A percentile compares a stretch with the other conserved stretches of the same genome.
phyloP scores from a whole-genome alignment of 2,797 vertebrate genomes.

The Lophius americanus region DNA sequence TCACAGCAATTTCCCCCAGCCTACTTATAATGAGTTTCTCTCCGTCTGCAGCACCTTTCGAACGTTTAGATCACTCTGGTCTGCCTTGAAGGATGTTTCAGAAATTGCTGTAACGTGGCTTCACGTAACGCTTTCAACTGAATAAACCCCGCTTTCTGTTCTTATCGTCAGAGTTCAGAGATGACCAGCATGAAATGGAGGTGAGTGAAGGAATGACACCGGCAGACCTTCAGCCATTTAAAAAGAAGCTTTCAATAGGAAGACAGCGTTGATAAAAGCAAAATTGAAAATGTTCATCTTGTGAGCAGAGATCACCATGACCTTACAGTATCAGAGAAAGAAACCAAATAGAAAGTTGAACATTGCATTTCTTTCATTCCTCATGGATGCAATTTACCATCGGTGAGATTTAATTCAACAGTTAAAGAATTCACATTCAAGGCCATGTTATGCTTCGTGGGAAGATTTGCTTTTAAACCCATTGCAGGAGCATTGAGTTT shows the following conservation, averaged over 20 bases:
- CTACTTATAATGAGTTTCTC: constrained; percentile 42
- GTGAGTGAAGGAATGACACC: constrained; percentile 35
- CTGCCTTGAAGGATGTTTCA: constrained; percentile 28
- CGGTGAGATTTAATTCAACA: constrained; percentile 29
- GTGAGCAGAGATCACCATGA: constrained; percentile 43
- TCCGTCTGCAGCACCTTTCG: constrained; percentile 31
- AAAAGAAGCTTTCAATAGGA: constrained; percentile 23
- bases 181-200: constrained; percentile 41
- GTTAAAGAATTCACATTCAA: constrained; percentile 43
- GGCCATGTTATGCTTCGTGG: constrained; percentile 9
- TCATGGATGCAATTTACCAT: constrained; percentile 24
- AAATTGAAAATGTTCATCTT: constrained; percentile 64
- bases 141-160: constrained; percentile 34
- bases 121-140: constrained; percentile 45
- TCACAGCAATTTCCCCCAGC: constrained; percentile 51
- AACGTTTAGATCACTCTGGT: constrained; percentile 38
- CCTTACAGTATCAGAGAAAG: constrained; percentile 30
- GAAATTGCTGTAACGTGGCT: constrained; percentile 43
- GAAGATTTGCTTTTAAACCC: constrained; percentile 12
- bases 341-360: constrained; percentile 34
- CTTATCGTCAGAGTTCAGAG: constrained; percentile 56
- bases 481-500: not conserved
- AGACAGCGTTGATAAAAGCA: constrained; percentile 49
- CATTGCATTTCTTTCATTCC: constrained; percentile 36
- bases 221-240: constrained; percentile 51